Percentiles rank a stretch among this genome's conserved stretches.
Conservation (phyloP, 2,888 invertebrate species). For the Rhagonycha fulva region DNA sequence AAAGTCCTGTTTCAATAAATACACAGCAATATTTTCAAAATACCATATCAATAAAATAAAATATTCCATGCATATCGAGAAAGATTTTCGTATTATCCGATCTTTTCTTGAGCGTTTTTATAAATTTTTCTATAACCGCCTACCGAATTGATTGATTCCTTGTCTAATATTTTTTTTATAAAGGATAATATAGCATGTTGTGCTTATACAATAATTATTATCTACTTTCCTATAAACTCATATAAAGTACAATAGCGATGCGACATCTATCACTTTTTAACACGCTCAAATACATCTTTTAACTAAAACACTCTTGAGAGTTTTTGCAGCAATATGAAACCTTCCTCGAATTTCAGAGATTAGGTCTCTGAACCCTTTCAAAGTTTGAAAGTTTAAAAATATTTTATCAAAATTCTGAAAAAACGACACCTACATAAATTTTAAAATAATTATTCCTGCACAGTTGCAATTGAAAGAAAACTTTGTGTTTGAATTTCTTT, state of each 20-base stretch:
- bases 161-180: neutral
- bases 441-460: too few species aligned
- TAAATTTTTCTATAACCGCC: neutral
- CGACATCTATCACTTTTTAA: neutral
- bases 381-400: too few species aligned
- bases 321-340: neutral
- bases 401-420: too few species aligned
- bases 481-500: too few species aligned
- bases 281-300: neutral
- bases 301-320: neutral
- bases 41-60: neutral
- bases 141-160: neutral
- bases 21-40: neutral
- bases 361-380: neutral
- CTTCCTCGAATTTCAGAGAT: neutral
- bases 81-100: neutral
- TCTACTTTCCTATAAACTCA: neutral
- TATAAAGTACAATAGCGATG: neutral
- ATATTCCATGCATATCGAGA: neutral
- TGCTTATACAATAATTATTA: neutral
- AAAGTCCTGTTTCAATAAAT: neutral
- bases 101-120: neutral
- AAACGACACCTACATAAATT: too few species aligned
- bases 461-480: too few species aligned
- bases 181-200: neutral